Percentiles rank a stretch among this genome's conserved stretches.
phyloP scores from a whole-genome alignment of 2,797 vertebrate genomes.

The Protosalanx chinensis region DNA sequence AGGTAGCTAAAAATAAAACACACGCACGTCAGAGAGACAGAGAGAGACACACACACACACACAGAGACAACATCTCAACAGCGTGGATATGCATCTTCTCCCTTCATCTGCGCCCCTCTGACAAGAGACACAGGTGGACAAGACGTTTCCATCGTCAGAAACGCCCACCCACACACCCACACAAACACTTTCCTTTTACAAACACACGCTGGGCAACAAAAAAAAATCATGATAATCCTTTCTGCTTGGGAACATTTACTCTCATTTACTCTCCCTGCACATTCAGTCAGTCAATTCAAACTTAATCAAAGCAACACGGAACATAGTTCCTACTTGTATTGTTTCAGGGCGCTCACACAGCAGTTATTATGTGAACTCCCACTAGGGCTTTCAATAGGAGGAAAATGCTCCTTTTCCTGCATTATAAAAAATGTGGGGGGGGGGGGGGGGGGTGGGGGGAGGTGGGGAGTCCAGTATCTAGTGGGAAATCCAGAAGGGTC shows the following conservation, averaged over 20 bases:
- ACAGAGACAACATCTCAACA: constrained; percentile 18
- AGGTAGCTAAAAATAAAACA: constrained; percentile 78
- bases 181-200: not conserved
- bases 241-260: constrained; percentile 43
- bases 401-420: constrained; percentile 54
- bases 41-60: constrained; percentile 22
- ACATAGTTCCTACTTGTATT: constrained; percentile 47
- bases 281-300: constrained; percentile 45
- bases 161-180: constrained; percentile 5
- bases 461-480: constrained; percentile 1
- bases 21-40: constrained; percentile 26
- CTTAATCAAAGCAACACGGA: constrained; percentile 46
- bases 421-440: constrained; percentile 37
- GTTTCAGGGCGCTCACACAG: constrained; percentile 51
- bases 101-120: not conserved
- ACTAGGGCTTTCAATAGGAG: constrained; percentile 54
- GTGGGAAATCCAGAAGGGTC: too few relatives aligned
- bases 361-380: constrained; percentile 53
- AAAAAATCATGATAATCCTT: constrained; percentile 21
- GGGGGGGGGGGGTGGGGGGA: constrained; percentile 17
- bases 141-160: not conserved
- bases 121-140: not conserved
- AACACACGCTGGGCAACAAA: constrained; percentile 19
- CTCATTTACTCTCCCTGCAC: constrained; percentile 30
- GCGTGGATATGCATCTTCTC: not conserved